A percentile compares a stretch with the other conserved stretches of the same genome.
phyloP scores from a whole-genome alignment of 2,888 invertebrate species.

The Noctuana brunneofusca region DNA sequence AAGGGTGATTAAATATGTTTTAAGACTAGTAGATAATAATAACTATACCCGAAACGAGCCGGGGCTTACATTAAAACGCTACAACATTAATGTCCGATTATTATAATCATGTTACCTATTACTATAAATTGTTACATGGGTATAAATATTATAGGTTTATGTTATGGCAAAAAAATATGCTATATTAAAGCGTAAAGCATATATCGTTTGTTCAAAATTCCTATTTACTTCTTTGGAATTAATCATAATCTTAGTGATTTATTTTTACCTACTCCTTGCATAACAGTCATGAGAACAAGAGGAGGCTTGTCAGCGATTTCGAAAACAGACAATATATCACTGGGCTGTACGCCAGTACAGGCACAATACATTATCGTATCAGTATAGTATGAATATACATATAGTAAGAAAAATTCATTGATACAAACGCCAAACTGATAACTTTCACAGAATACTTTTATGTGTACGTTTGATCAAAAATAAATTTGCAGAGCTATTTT shows the following conservation, averaged over 20 bases:
- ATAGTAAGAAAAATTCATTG: no score
- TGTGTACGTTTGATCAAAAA: neutral
- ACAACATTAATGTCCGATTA: constrained; percentile 66
- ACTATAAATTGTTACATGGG: constrained; percentile 63
- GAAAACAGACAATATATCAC: neutral
- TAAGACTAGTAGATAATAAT: constrained; percentile 68
- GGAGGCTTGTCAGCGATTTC: constrained; percentile 1
- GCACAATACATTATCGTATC: neutral
- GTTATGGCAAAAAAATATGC: constrained; percentile 49
- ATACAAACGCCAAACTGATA: neutral
- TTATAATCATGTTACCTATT: constrained; percentile 53
- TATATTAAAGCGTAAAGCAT: constrained; percentile 51
- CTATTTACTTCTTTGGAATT: constrained; percentile 63
- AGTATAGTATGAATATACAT: no score
- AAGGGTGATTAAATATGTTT: constrained; percentile 48
- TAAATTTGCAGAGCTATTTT: neutral
- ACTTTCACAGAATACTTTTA: neutral
- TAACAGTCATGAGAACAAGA: neutral
- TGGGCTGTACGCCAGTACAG: neutral
- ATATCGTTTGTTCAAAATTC: constrained; percentile 75
- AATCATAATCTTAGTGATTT: constrained; percentile 39
- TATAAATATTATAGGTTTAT: constrained; percentile 40
- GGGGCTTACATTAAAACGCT: constrained; percentile 58
- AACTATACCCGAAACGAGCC: constrained; percentile 62
- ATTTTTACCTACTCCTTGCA: constrained; percentile 6